These are phyloP conservation scores for Cyphomyrmex costatus DNA, from an alignment of 1,140 invertebrate species.

Conservation along the genomic window DNA sequence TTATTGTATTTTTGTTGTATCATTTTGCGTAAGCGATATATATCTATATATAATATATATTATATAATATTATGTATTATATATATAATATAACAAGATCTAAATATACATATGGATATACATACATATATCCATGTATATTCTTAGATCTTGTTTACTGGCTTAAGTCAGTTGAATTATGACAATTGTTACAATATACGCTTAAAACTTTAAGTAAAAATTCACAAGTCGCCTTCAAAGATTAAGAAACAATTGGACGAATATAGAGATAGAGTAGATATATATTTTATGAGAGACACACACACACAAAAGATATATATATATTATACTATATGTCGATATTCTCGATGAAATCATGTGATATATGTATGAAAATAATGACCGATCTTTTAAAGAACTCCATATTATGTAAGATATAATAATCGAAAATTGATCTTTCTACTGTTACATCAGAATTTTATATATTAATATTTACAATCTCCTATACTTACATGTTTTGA, in stretches of 20 bases:
- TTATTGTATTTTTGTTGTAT: conserved; percentile 3
- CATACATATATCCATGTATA: neutral
- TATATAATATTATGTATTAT: neutral
- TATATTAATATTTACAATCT: conserved; percentile 17
- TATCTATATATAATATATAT: conserved; percentile 10
- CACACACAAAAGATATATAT: conserved; percentile 62
- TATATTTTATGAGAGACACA: conserved; percentile 68
- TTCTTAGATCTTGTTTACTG: conserved; percentile 21
- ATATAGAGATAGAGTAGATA: conserved; percentile 36
- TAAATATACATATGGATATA: neutral
- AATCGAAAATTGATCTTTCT: conserved; percentile 23
- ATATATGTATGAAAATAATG: conserved; percentile 55
- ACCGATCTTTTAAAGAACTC: conserved; percentile 25
- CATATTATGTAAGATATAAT: neutral
- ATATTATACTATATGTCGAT: conserved; percentile 43
- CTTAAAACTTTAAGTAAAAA: conserved; percentile 69
- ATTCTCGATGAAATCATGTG: conserved; percentile 63
- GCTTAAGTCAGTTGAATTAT: conserved; percentile 39
- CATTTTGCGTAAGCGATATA: conserved; percentile 1
- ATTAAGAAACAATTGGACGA: conserved; percentile 55
- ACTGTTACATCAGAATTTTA: conserved; percentile 16
- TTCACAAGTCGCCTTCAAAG: conserved; percentile 67
- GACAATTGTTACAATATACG: conserved; percentile 62
- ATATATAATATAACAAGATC: neutral
- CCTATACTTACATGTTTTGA: neutral